Evolutionary conservation across 2,113 vertebrate genomes (phyloP), one percentile per base, ranked within the genome.

Genomic region (Urocolius indicus): DNA sequence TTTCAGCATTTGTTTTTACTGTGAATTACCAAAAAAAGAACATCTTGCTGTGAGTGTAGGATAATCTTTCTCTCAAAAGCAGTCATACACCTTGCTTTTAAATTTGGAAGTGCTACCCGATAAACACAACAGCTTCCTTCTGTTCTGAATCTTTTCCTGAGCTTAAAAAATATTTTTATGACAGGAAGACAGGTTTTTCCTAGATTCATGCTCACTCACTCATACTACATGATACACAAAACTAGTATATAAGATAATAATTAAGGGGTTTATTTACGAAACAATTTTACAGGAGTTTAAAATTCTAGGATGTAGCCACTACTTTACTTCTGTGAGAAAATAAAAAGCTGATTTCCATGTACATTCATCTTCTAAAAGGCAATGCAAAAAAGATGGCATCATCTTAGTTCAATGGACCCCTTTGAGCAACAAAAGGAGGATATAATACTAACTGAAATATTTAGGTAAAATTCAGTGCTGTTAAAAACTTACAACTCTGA

Each of bases 1-100:
- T 48, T 97, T 90, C 83, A 82, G 88, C 87, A 45, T 85, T 96
- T 96, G 72, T 94, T 96, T 95, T 80, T 78, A 23, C 93, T 86
- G 86, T 85, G 86, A 84, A 95, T 96, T 96, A 95, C 94, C 80
- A 87, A 93, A 93, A 93, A 95, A 96, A 97, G 86, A 90, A 55
- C 87, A 66, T 86, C 96, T 93, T 29, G 26, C 97, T 96, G 90
- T 36, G 91, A 90, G 59, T 17, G 63, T 29, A 66, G 85, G 66
- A 65, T 65, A 59, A 66, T 88, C 58, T 62, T 83, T 90, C 46
- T 89, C 58, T 89, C 67, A 95, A 90, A 89, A 73, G 38, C 48
- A 95, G 77, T 43, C n/a, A 9, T 23, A 57, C 65, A 77, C 73
- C 75, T 96, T 91, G 41, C 34, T 79, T 90, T 91, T 85, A 89